Evolutionary conservation across 2,888 invertebrate species (phyloP).

Genomic region (Cyclophora punctaria): DNA sequence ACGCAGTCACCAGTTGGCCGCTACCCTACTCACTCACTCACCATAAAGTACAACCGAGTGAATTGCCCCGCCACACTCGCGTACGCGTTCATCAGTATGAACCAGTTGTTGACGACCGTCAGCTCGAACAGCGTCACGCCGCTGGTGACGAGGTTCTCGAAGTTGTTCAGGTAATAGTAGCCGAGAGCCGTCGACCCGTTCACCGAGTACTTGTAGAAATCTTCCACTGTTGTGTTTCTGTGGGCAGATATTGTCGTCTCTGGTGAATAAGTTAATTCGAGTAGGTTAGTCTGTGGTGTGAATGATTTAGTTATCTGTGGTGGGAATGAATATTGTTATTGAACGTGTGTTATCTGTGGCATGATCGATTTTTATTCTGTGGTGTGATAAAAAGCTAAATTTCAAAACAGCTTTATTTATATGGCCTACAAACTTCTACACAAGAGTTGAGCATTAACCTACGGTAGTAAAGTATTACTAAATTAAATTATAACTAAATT

Average conservation of each 20-base stretch:
- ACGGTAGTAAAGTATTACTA: too few relatives aligned
- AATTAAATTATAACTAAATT: too few relatives aligned
- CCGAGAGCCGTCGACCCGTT: slow-evolving; percentile 82
- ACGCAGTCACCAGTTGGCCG: too few relatives aligned
- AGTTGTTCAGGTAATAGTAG: slow-evolving; percentile 92
- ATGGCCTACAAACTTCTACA: too few relatives aligned
- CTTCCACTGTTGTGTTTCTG: slow-evolving; percentile 89
- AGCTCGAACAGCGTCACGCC: slow-evolving; percentile 90
- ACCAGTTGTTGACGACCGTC: slow-evolving; percentile 95
- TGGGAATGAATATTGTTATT: too few relatives aligned
- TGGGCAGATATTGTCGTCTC: slow-evolving; percentile 12
- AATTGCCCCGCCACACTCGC: slow-evolving; percentile 81
- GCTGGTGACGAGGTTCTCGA: slow-evolving; percentile 84
- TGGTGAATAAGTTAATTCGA: too few relatives aligned
- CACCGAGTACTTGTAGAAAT: slow-evolving; percentile 83
- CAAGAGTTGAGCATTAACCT: too few relatives aligned
- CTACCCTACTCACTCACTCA: slow-evolving; percentile 24
- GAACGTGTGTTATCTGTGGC: too few relatives aligned
- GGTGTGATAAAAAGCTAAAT: too few relatives aligned
- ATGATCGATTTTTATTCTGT: neutral
- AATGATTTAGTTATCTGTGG: too few relatives aligned
- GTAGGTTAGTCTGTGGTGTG: too few relatives aligned
- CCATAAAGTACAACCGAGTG: slow-evolving; percentile 90
- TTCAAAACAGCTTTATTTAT: too few relatives aligned
- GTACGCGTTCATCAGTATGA: slow-evolving; percentile 92